phyloP scores from a whole-genome alignment of 2,888 invertebrate genomes.

The Drosophila kuntzei region DNA sequence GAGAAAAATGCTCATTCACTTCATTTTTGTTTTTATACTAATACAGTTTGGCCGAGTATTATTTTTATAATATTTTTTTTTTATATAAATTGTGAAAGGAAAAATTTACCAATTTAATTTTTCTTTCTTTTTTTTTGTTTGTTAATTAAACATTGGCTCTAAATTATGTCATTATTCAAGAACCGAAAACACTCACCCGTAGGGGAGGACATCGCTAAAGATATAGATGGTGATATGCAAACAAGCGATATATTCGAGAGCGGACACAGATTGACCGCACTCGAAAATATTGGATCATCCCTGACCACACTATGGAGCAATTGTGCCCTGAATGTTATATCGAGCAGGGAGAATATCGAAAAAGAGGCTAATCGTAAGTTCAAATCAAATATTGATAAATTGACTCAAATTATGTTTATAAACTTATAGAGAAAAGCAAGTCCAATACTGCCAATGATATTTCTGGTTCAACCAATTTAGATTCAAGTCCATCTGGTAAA shows the following conservation, averaged over 20 bases:
- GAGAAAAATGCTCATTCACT: background rate
- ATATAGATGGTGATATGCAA: slow-evolving; percentile 19
- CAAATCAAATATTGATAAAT: background rate
- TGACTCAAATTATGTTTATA: too few species aligned
- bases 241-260: slow-evolving; percentile 38
- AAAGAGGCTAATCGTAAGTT: slow-evolving; percentile 12
- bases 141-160: background rate
- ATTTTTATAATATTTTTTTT: slow-evolving; percentile 14
- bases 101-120: background rate
- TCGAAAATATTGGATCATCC: slow-evolving; percentile 48
- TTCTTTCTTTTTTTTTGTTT: background rate
- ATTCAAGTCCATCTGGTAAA: slow-evolving; percentile 1
- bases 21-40: background rate
- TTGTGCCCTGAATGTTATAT: slow-evolving; percentile 17
- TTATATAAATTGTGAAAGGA: background rate
- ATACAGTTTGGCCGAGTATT: slow-evolving; percentile 3
- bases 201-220: slow-evolving; percentile 11
- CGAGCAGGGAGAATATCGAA: background rate
- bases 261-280: slow-evolving; percentile 32
- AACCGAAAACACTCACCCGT: background rate
- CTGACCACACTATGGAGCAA: slow-evolving; percentile 50
- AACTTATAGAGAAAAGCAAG: slow-evolving; percentile 3
- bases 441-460: slow-evolving; percentile 1
- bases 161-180: slow-evolving; percentile 30
- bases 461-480: background rate